These are phyloP conservation scores for Trichomalopsis sarcophagae DNA, from an alignment of 1,140 invertebrate genomes.

Conservation along the genomic window DNA sequence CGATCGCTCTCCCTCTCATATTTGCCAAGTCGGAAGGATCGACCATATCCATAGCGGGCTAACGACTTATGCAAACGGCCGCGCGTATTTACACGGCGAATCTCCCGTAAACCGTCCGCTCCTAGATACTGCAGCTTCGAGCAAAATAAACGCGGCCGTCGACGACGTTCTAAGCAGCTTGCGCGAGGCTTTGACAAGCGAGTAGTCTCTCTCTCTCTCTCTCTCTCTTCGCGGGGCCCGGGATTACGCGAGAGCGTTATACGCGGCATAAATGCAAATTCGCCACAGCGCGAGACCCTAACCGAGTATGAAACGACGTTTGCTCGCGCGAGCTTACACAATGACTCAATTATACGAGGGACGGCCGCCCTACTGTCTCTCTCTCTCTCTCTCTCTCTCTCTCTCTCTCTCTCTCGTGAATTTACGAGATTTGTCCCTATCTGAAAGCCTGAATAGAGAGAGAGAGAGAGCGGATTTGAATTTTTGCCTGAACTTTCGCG, in stretches of 20 bases:
- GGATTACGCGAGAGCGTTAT: not conserved
- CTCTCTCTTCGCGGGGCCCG: not conserved
- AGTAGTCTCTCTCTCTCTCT: no score
- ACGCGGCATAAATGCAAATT: slow-evolving; percentile 23
- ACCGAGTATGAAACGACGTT: slow-evolving; percentile 5
- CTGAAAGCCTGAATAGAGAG: not conserved
- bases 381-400: not conserved
- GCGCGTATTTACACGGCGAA: not conserved
- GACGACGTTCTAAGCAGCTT: not conserved
- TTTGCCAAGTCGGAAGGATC: not conserved
- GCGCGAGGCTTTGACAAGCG: not conserved
- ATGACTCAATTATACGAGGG: slow-evolving; percentile 26
- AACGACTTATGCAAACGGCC: not conserved
- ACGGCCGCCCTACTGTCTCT: no score
- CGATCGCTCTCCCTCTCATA: not conserved
- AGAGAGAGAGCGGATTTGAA: no score
- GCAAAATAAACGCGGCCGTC: not conserved
- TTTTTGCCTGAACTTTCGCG: no score
- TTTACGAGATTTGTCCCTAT: not conserved
- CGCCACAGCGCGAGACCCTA: not conserved
- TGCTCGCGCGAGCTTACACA: slow-evolving; percentile 11
- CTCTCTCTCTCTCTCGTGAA: not conserved
- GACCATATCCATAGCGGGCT: not conserved
- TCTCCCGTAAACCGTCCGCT: not conserved
- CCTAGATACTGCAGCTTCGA: no score